These are phyloP conservation scores for Dicyrtomina minuta DNA, from an alignment of 2,888 invertebrate genomes.

Conservation along the genomic window DNA sequence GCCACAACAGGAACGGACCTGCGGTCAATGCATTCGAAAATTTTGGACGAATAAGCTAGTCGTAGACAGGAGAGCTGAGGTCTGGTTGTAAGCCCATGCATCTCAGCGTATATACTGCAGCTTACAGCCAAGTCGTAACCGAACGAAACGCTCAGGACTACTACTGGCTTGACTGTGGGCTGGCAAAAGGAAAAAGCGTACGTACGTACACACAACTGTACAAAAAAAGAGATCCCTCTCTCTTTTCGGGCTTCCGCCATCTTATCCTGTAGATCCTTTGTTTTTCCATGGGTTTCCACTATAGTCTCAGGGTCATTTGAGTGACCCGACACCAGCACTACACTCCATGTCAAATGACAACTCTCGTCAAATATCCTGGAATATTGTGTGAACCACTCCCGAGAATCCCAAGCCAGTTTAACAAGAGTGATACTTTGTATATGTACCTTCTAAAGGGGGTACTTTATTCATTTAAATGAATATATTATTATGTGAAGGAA, in stretches of 20 bases:
- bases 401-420: no score
- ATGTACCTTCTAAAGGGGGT: neutral
- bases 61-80: no score
- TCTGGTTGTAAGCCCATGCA: no score
- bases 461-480: neutral
- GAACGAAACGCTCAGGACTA: no score
- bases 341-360: neutral
- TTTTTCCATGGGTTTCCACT: slow-evolving; percentile 37
- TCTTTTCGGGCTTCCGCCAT: slow-evolving; percentile 50
- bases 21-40: slow-evolving; percentile 38
- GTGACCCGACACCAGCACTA: slow-evolving; percentile 2
- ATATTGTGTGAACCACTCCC: no score
- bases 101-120: no score
- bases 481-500: no score
- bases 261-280: slow-evolving; percentile 49
- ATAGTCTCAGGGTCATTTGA: slow-evolving; percentile 8
- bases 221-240: slow-evolving; percentile 14
- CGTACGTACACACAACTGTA: neutral
- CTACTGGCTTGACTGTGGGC: no score
- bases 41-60: slow-evolving; percentile 24
- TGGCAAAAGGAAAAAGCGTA: no score
- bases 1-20: slow-evolving; percentile 32
- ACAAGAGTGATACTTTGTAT: neutral
- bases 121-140: no score
- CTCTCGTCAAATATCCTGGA: no score